Conservation (phyloP, 2,797 vertebrate genomes). For the Etheostoma perlongum region DNA sequence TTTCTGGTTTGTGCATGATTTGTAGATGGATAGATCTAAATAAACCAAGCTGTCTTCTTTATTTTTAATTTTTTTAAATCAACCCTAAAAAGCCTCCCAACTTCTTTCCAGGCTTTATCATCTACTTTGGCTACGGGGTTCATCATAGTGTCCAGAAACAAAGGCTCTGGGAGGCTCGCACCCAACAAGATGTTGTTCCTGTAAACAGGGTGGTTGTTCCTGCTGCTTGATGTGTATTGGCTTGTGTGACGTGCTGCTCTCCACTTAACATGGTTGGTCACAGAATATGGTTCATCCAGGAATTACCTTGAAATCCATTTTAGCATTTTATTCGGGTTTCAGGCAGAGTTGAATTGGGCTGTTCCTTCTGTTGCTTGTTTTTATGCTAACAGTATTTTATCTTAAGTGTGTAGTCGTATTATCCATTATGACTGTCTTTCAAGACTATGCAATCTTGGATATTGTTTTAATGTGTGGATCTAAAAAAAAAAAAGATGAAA, state of each 20-base stretch:
- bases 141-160: slow-evolving; percentile 78
- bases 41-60: not conserved
- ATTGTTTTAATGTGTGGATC: slow-evolving; percentile 3
- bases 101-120: slow-evolving; percentile 76
- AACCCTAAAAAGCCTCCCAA: not conserved
- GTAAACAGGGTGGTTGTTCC: not conserved
- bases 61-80: too few species aligned
- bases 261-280: not conserved
- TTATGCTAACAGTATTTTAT: slow-evolving; percentile 4
- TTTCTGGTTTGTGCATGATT: not conserved
- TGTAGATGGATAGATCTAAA: not conserved
- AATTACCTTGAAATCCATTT: slow-evolving; percentile 23
- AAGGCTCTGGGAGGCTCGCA: slow-evolving; percentile 20
- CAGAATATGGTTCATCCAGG: not conserved
- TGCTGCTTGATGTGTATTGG: slow-evolving; percentile 11
- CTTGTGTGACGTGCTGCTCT: not conserved
- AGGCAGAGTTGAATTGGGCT: not conserved
- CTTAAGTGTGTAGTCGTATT: not conserved
- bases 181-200: not conserved
- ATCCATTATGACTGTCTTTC: slow-evolving; percentile 12
- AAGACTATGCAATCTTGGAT: slow-evolving; percentile 13
- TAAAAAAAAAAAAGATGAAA: not conserved
- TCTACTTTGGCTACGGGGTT: slow-evolving; percentile 87
- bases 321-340: not conserved
- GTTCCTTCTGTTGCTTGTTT: not conserved